Percentiles rank a stretch among this genome's conserved stretches.
phyloP scores from a whole-genome alignment of 2,888 invertebrate genomes.

The Limenitis camilla region DNA sequence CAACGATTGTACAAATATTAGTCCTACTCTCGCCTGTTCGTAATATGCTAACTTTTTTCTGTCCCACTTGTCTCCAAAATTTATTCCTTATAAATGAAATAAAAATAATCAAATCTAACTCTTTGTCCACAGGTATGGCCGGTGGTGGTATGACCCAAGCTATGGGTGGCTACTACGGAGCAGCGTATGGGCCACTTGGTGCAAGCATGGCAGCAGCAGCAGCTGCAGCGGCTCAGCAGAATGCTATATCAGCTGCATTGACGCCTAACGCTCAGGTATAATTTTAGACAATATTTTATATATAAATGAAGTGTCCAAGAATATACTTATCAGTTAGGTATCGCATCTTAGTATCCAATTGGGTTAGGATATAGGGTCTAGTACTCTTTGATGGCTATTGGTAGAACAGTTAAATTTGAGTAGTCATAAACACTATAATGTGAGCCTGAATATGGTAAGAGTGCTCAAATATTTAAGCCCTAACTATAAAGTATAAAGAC shows the following conservation, averaged over 20 bases:
- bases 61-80: background rate
- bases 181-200: slow-evolving; percentile 82
- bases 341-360: too few species aligned
- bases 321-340: too few species aligned
- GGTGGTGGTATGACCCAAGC: slow-evolving; percentile 79
- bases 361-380: background rate
- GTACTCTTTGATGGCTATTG: too few species aligned
- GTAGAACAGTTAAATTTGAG: too few species aligned
- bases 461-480: too few species aligned
- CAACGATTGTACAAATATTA: too few species aligned
- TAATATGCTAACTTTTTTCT: too few species aligned
- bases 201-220: slow-evolving; percentile 85
- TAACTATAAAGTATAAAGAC: too few species aligned
- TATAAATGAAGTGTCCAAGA: too few species aligned
- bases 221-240: slow-evolving; percentile 80
- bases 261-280: slow-evolving; percentile 79
- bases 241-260: slow-evolving; percentile 81
- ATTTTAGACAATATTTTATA: background rate
- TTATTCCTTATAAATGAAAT: background rate
- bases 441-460: too few species aligned
- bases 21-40: too few species aligned
- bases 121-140: slow-evolving; percentile 77
- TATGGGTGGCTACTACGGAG: slow-evolving; percentile 82
- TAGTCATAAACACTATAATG: too few species aligned
- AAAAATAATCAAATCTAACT: background rate